Conservation (phyloP, 2,113 vertebrate species). For the Myanophis thanlyinensis region DNA sequence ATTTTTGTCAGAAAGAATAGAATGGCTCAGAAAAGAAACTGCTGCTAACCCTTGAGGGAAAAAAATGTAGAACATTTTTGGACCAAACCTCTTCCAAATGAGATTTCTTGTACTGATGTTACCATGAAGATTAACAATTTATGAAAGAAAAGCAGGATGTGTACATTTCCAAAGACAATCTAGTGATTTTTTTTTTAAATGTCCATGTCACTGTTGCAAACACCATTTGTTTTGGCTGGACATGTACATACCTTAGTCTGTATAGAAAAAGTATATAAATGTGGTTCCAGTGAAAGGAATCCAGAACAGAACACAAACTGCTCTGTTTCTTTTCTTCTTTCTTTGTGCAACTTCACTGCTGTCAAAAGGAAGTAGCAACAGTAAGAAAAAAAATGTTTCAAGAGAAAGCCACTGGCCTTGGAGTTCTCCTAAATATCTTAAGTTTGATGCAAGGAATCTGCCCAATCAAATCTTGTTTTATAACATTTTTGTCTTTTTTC, state of each 20-base stretch:
- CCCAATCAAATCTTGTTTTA: not conserved
- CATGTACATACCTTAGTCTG: not conserved
- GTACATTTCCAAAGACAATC: not conserved
- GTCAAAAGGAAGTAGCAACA: not conserved
- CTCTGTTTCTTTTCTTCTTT: not conserved
- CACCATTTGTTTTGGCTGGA: not conserved
- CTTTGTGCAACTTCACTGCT: not conserved
- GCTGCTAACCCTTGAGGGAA: not conserved
- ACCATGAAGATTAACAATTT: not conserved
- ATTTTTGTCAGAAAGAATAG: not conserved
- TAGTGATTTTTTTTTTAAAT: not conserved
- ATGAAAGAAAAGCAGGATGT: not conserved
- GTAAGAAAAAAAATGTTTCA: not conserved
- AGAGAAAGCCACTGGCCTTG: not conserved
- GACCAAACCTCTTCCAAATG: not conserved
- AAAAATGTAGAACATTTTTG: not conserved
- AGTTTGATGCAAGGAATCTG: not conserved
- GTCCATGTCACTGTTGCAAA: not conserved
- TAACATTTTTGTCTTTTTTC: not conserved
- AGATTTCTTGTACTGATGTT: not conserved
- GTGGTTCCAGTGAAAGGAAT: not conserved
- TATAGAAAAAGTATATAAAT: not conserved
- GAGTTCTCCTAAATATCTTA: not conserved
- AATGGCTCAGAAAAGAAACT: slow-evolving; percentile 6
- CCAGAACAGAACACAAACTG: not conserved